Percentiles rank a stretch among this genome's conserved stretches.
These are phyloP conservation scores for Hiodon tergisus DNA, from an alignment of 2,113 vertebrate genomes.

Conservation along the genomic window DNA sequence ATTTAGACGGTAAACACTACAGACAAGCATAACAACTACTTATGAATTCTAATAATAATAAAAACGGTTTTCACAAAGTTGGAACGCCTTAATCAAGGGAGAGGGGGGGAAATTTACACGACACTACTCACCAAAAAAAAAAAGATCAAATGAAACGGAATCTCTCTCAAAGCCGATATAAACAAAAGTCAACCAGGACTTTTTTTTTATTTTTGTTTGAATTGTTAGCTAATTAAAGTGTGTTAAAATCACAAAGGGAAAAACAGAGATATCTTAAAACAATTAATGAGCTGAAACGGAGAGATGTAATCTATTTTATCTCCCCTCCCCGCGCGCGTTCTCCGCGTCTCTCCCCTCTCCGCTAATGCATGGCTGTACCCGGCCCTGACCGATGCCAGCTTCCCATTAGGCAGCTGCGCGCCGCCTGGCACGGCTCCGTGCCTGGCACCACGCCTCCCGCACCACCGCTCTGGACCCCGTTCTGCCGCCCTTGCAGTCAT, in stretches of 20 bases:
- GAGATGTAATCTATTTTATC: conserved; percentile 47
- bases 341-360: conserved; percentile 20
- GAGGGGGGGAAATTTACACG: conserved; percentile 28
- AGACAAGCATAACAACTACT: conserved; percentile 52
- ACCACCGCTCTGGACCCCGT: conserved; percentile 43
- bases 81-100: conserved; percentile 37
- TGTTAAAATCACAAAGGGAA: conserved; percentile 64
- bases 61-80: conserved; percentile 31
- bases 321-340: conserved; percentile 1
- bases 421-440: conserved; percentile 52
- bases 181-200: conserved; percentile 51
- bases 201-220: conserved; percentile 32
- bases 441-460: conserved; percentile 49
- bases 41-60: conserved; percentile 21
- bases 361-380: conserved; percentile 14
- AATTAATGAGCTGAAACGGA: conserved; percentile 67
- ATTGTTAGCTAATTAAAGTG: conserved; percentile 63
- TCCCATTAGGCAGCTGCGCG: conserved; percentile 63
- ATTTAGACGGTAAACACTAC: not conserved
- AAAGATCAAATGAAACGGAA: conserved; percentile 61
- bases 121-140: conserved; percentile 52
- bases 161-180: conserved; percentile 58
- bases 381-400: conserved; percentile 46
- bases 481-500: conserved; percentile 44
- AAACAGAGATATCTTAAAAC: conserved; percentile 52